Conservation (phyloP, 2,888 invertebrate genomes). For the Meiosimyza decipiens region DNA sequence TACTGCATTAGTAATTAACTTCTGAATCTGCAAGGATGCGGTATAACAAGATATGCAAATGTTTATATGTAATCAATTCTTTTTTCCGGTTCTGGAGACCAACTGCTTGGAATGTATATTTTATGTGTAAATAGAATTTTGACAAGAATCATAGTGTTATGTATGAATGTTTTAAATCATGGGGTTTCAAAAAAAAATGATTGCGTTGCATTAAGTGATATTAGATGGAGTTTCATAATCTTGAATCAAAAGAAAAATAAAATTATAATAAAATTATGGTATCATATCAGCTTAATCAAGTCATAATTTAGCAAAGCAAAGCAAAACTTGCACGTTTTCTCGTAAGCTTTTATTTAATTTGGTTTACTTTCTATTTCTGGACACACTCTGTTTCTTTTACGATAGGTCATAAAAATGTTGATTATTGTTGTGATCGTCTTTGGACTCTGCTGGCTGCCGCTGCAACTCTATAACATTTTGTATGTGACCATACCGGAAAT, state of each 20-base stretch:
- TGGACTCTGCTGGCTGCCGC: slow-evolving; percentile 85
- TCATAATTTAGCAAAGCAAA: neutral
- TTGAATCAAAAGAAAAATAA: neutral
- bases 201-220: no score
- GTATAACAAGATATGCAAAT: no score
- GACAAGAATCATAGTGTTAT: no score
- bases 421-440: slow-evolving; percentile 85
- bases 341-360: slow-evolving; percentile 1
- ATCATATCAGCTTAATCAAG: neutral
- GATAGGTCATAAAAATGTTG: slow-evolving; percentile 88
- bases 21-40: no score
- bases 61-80: no score
- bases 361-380: slow-evolving; percentile 17
- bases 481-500: slow-evolving; percentile 77
- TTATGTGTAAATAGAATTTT: no score
- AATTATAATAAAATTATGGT: neutral
- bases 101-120: no score
- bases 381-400: slow-evolving; percentile 26
- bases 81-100: no score
- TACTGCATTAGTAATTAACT: no score
- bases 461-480: slow-evolving; percentile 79
- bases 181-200: no score
- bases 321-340: slow-evolving; percentile 8
- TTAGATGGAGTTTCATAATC: no score
- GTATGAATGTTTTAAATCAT: no score